These are phyloP conservation scores for Triplophysa rosa DNA, from an alignment of 2,113 vertebrate genomes.

Conservation along the genomic window DNA sequence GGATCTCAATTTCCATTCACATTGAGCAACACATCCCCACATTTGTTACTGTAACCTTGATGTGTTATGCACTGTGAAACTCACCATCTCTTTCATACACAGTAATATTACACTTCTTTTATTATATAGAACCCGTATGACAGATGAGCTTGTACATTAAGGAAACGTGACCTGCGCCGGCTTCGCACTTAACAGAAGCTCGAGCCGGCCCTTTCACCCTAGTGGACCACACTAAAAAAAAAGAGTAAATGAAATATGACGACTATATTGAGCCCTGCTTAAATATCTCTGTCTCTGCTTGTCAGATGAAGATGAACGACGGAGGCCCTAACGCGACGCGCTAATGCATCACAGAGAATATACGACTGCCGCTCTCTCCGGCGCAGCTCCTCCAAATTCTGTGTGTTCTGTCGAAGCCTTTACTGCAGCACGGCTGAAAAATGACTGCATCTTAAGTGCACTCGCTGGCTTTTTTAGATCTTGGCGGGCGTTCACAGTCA, in stretches of 20 bases:
- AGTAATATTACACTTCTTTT: not conserved
- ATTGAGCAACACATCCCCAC: no score
- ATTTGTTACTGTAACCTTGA: constrained; percentile 13
- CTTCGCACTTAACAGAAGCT: constrained; percentile 1
- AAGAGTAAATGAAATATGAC: constrained; percentile 35
- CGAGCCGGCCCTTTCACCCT: not conserved
- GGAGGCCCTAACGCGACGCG: constrained; percentile 1
- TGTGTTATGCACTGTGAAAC: not conserved
- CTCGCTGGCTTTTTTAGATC: constrained; percentile 28
- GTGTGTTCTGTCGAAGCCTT: constrained; percentile 33
- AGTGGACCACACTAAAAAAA: not conserved
- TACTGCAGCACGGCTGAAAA: constrained; percentile 19
- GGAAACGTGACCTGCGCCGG: not conserved
- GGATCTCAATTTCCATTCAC: not conserved
- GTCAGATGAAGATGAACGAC: constrained; percentile 32
- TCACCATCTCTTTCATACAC: not conserved
- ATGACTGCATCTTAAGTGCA: constrained; percentile 36
- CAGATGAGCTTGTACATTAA: not conserved
- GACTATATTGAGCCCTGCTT: constrained; percentile 31
- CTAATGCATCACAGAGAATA: constrained; percentile 32
- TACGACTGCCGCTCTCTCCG: not conserved
- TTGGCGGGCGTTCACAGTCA: constrained; percentile 18
- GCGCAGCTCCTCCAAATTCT: constrained; percentile 20
- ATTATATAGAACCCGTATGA: not conserved
- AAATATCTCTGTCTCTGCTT: constrained; percentile 39